Evolutionary conservation across 2,888 invertebrate genomes (phyloP), one percentile per base, ranked within the genome.

Genomic region (Kuschelorhynchus macadamiae): DNA sequence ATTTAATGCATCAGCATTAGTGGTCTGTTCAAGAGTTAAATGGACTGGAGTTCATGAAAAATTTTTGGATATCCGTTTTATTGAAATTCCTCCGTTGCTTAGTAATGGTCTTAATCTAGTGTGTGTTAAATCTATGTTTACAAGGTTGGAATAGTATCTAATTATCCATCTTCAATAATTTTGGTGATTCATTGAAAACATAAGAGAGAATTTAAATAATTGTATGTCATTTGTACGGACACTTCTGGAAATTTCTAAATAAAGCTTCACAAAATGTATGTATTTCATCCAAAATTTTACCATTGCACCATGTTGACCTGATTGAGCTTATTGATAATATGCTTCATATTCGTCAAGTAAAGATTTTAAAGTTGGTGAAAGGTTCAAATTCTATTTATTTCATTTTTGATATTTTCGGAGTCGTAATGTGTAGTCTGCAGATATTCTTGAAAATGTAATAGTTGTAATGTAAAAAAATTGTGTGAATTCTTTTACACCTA

Each of bases 61-160:
- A 17, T 1, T n/a, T 20, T 64, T 64, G 16, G 5, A 17, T 9
- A 25, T 64, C 0, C 64, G 39, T 17, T 36, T 55, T 46, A 64
- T 64, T 9, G 55, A 55, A 32, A 63, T 32, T n/a, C 44, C 46
- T 4, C 47, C 47, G 9, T 59, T 46, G 8, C 12, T 8, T 14
- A 63, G 33, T n/a, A 4, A 5, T 17, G 8, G 16, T 16, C 12
- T 17, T 21, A 56, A 41, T 25, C 63, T 59, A 14, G 57, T 44
- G 49, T 64, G 57, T 8, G 64, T 59, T n/a, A 49, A 32, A 7
- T 68, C 50, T 30, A 63, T 46, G 39, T 69, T 64, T 30, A 60
- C 25, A 14, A 64, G 14, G 39, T 69, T 64, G 8, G 16, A 20
- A 30, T 49, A 57, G 12, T 36, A 67, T 44, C 33, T 59, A 14